These are phyloP conservation scores for Apoderus coryli DNA, from an alignment of 2,888 invertebrate genomes.

Conservation along the genomic window DNA sequence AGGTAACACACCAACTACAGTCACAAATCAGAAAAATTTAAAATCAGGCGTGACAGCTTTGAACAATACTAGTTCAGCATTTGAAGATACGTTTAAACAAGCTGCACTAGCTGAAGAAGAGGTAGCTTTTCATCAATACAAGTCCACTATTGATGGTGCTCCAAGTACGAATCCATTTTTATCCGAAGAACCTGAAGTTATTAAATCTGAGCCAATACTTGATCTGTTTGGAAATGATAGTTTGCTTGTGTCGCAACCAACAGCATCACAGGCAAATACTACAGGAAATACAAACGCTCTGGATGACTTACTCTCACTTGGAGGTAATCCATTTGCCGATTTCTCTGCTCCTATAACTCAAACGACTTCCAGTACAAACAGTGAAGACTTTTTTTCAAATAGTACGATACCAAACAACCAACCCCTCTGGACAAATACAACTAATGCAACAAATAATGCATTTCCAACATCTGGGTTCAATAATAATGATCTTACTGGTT, in stretches of 20 bases:
- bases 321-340: slow-evolving; percentile 79
- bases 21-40: slow-evolving; percentile 77
- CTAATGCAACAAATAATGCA: slow-evolving; percentile 28
- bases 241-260: slow-evolving; percentile 18
- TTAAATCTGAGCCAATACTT: slow-evolving; percentile 42
- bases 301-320: slow-evolving; percentile 62
- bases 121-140: slow-evolving; percentile 87
- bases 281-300: slow-evolving; percentile 59
- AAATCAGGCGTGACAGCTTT: slow-evolving; percentile 80
- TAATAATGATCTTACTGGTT: slow-evolving; percentile 33
- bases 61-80: slow-evolving; percentile 77
- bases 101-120: slow-evolving; percentile 93
- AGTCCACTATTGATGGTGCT: slow-evolving; percentile 66
- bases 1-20: slow-evolving; percentile 79
- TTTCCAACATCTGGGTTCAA: slow-evolving; percentile 20
- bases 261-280: slow-evolving; percentile 17
- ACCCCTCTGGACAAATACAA: slow-evolving; percentile 20
- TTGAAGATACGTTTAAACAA: slow-evolving; percentile 76
- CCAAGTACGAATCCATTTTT: slow-evolving; percentile 76
- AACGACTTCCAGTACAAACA: slow-evolving; percentile 20
- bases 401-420: slow-evolving; percentile 23
- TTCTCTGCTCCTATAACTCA: slow-evolving; percentile 33
- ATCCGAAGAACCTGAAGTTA: slow-evolving; percentile 34
- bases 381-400: slow-evolving; percentile 22
- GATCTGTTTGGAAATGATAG: slow-evolving; percentile 60